Conservation (phyloP, 2,113 vertebrate genomes). For the Lates calcarifer region DNA sequence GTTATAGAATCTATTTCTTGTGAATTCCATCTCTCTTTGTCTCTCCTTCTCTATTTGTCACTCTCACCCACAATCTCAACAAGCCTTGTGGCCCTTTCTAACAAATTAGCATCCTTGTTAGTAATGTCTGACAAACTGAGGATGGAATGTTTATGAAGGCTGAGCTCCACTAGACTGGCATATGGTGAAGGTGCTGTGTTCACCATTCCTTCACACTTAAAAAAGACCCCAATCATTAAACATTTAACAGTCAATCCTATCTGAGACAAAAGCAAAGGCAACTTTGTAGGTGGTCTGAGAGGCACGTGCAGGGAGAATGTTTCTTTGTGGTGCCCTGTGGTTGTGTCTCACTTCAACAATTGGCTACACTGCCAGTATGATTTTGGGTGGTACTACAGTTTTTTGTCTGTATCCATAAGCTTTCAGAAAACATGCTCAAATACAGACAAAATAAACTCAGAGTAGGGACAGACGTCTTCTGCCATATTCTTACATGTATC, state of each 20-base stretch:
- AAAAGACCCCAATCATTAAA: neutral
- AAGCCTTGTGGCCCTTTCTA: conserved; percentile 57
- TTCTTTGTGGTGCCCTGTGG: too few species aligned
- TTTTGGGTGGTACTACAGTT: too few species aligned
- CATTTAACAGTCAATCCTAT: neutral
- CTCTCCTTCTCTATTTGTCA: conserved; percentile 19
- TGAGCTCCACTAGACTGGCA: neutral
- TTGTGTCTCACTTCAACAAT: too few species aligned
- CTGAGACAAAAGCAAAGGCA: too few species aligned
- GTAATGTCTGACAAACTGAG: conserved; percentile 36
- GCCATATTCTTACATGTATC: too few species aligned
- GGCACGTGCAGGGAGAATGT: too few species aligned
- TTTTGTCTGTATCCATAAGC: too few species aligned
- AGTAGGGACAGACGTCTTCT: too few species aligned
- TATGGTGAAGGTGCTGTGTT: neutral
- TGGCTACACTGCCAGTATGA: too few species aligned
- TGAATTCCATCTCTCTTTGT: conserved; percentile 27
- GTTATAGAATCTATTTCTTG: conserved; percentile 1
- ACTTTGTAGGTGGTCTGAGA: too few species aligned
- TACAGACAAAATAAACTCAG: too few species aligned
- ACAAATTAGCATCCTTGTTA: conserved; percentile 64
- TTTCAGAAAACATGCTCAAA: too few species aligned
- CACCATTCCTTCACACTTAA: neutral
- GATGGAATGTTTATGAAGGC: conserved; percentile 29
- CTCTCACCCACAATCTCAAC: conserved; percentile 20